These are phyloP conservation scores for Temnothorax rugatulus DNA, from an alignment of 2,888 invertebrate species.

Conservation along the genomic window DNA sequence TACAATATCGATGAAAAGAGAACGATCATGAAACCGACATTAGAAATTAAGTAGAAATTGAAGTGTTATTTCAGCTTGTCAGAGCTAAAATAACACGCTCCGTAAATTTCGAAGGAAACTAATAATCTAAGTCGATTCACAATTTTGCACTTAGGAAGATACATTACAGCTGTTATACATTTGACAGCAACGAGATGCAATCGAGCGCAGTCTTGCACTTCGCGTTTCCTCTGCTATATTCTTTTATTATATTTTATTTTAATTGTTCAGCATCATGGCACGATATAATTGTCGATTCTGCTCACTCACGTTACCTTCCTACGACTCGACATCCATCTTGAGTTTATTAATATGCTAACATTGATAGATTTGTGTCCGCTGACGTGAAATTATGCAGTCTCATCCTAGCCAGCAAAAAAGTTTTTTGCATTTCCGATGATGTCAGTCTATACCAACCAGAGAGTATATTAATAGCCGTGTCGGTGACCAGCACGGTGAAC, in stretches of 20 bases:
- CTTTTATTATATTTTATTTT: not conserved
- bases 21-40: slow-evolving; percentile 9
- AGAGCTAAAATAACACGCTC: slow-evolving; percentile 8
- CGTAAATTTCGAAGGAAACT: slow-evolving; percentile 29
- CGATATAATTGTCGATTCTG: slow-evolving; percentile 10
- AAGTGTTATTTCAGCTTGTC: not conserved
- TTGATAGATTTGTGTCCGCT: not conserved
- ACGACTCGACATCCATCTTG: not conserved
- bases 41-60: slow-evolving; percentile 21
- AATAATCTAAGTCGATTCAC: not conserved
- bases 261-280: not conserved
- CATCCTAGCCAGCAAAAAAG: not conserved
- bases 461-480: not conserved
- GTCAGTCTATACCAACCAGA: not conserved
- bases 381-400: slow-evolving; percentile 25
- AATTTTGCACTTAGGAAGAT: not conserved
- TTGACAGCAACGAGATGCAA: not conserved
- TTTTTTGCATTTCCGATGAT: slow-evolving; percentile 4
- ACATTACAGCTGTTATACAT: not conserved
- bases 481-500: not conserved
- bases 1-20: not conserved
- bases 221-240: not conserved
- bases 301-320: slow-evolving; percentile 9
- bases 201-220: not conserved
- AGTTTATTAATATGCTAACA: slow-evolving; percentile 25